Base-by-base conservation (phyloP, 1,140 invertebrate genomes). In the Cyrtorhinus lividipennis region DNA sequence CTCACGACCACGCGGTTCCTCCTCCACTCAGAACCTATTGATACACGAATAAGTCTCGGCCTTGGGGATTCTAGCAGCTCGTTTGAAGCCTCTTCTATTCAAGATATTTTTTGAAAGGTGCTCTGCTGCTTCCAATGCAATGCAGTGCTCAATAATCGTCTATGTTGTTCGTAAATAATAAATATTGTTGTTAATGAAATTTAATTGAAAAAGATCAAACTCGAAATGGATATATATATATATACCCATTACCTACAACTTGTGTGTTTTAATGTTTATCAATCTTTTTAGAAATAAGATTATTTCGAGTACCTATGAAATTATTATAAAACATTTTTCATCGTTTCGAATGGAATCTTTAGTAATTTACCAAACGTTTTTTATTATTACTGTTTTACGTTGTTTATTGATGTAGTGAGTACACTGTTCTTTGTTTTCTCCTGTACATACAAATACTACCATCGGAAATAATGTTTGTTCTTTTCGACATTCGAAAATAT, bases 101-200 rank as follows among this genome's bases (percentile, higher is more conserved):
- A 53, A 53, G 20, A 53, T 13, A 5, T 10, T 53, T 10, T 53
- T 53, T 53, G 5, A 53, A 53, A 53, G 48, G 48, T 53, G 48
- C 48, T 53, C 48, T 53, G 48, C 48, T 53, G 48, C 48, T 53
- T 53, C 20, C 48, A 53, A 53, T 22, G 48, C 48, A 53, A 53
- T 53, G 48, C 48, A 53, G 48, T 53, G 48, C 48, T 53, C 48
- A 53, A 53, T 53, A 53, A 53, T 53, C 48, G 48, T 53, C 48
- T 53, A 53, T 53, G 30, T 53, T 53, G 48, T 53, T 53, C 48
- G 20, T 22, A 53, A 53, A 53, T 53, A 53, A 15, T 53, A 10
- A 53, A 5, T 53, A 53, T 53, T 53, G 48, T 53, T 53, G 48
- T 53, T 53, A 53, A 53, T 15, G 12, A 53, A 53, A 15, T 15